Evolutionary conservation across 2,113 vertebrate species (phyloP), one percentile per base, ranked within the genome.

Genomic region (Strix uralensis): DNA sequence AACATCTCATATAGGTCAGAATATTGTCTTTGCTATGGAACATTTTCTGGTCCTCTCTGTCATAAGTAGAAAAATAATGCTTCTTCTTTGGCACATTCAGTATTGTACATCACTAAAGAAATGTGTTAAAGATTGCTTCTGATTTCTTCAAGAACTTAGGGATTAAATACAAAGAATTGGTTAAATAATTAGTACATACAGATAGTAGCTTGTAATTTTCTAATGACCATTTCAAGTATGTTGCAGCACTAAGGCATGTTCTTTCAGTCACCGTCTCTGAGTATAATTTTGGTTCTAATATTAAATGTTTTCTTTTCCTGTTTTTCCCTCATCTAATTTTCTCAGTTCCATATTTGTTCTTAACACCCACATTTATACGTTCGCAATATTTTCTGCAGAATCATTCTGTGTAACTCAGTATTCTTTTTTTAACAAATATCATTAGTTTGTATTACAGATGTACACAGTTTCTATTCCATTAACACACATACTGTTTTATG

Each of bases 251-350:
- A 59, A 74, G 10, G 6, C 18, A 44, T 42, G 23, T 21, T 63
- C 4, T 32, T 69, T 69, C 72, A 46, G 18, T 42, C 3, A 1
- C 44, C 2, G 1, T 42, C 7, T 38, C 29, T 27, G 4, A n/a
- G 1, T 32, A 32, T 11, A 55, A 66, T 38, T 83, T 69, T 63
- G 2, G 5, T 30, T 40, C 49, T 62, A 11, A 21, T 16, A 73
- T 18, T 22, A 23, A 42, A 74, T 34, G 5, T 54, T 54, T 36
- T 86, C 13, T 19, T 36, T 11, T 67, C 5, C 2, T 26, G 3
- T 10, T 83, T 86, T 49, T 3, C 15, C 4, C 8, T 59, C 11
- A 49, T 84, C 66, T 62, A n/a, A 40, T 3, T 62, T 86, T 58
- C 7, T 20, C 18, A 32, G 5, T 59, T 73, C 4, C 15, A 4